Percentiles rank a stretch among this genome's conserved stretches.
Evolutionary conservation across 2,888 invertebrate genomes (phyloP).

Genomic region (Muschampia staudingeri): DNA sequence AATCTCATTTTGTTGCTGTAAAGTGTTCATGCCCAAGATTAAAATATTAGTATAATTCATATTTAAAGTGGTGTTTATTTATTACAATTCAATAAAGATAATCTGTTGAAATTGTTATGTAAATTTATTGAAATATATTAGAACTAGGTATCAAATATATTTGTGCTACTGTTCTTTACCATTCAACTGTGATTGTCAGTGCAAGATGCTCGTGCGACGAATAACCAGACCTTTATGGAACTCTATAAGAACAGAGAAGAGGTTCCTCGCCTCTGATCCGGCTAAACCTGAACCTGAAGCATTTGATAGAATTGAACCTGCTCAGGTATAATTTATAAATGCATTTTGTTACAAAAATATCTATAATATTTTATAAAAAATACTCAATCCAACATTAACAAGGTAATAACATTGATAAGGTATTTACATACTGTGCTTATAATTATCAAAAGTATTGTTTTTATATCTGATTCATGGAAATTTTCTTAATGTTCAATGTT

Average conservation of each 20-base stretch:
- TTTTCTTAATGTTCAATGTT: too few relatives aligned
- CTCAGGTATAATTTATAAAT: conserved; percentile 75
- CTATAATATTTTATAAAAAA: too few relatives aligned
- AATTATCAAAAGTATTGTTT: too few relatives aligned
- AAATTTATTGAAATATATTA: conserved; percentile 30
- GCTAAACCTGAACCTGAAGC: conserved; percentile 75
- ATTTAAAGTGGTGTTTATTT: conserved; percentile 2
- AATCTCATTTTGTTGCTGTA: too few relatives aligned
- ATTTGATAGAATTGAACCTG: conserved; percentile 78
- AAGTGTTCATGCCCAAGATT: background rate
- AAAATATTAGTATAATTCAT: background rate
- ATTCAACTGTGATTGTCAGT: conserved; percentile 46
- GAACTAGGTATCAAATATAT: background rate
- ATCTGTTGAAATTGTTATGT: conserved; percentile 20
- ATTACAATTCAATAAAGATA: background rate
- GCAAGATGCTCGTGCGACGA: conserved; percentile 85
- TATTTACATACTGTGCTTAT: too few relatives aligned
- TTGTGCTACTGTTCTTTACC: background rate
- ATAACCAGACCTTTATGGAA: conserved; percentile 82
- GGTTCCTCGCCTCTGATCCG: conserved; percentile 83
- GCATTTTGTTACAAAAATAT: background rate
- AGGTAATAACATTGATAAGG: too few relatives aligned
- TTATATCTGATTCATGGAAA: too few relatives aligned
- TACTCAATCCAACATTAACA: background rate
- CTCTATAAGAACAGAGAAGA: conserved; percentile 75